Evolutionary conservation across 2,113 vertebrate genomes (phyloP).

Genomic region (Charina bottae): DNA sequence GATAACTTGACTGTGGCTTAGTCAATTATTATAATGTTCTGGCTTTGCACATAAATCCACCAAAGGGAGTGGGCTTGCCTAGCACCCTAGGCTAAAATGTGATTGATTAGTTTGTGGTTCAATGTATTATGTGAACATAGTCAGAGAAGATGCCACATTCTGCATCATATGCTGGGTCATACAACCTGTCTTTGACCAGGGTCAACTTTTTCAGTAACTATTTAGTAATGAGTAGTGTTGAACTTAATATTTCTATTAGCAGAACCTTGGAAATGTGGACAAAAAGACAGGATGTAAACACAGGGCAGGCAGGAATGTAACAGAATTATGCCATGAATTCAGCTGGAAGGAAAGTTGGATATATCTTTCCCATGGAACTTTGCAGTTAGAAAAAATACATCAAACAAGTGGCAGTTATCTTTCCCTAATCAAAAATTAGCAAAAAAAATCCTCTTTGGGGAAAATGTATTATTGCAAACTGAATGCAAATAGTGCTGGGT

Average conservation of each 20-base stretch:
- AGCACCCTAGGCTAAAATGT: neutral
- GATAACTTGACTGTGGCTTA: neutral
- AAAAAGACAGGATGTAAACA: neutral
- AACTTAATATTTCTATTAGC: neutral
- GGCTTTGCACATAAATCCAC: neutral
- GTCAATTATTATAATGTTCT: neutral
- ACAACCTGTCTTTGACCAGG: neutral
- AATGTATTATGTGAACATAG: neutral
- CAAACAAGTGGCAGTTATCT: neutral
- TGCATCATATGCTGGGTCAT: neutral
- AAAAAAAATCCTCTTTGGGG: neutral
- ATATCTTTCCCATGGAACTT: neutral
- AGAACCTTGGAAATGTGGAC: neutral
- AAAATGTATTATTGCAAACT: neutral
- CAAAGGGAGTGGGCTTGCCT: no score
- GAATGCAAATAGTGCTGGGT: neutral
- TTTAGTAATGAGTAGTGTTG: neutral
- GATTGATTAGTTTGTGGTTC: neutral
- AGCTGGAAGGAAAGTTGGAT: neutral
- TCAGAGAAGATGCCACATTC: neutral
- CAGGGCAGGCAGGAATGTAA: neutral
- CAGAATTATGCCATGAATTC: neutral
- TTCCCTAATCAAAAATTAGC: neutral
- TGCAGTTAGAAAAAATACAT: neutral
- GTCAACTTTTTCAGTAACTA: neutral